These are phyloP conservation scores for Phalacrocorax pelagicus DNA, from an alignment of 2,113 vertebrate genomes.

Conservation along the genomic window DNA sequence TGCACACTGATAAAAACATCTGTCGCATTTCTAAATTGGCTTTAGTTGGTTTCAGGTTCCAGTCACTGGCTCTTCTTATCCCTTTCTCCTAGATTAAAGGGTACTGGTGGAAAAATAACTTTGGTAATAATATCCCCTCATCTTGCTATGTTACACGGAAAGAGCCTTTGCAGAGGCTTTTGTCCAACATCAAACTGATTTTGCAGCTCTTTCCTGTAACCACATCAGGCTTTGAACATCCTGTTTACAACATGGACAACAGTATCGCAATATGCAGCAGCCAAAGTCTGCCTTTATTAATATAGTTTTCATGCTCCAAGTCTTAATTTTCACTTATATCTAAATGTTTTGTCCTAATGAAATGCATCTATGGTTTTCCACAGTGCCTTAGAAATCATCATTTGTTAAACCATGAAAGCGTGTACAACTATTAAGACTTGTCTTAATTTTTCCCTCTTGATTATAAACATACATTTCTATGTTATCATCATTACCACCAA, in stretches of 20 bases:
- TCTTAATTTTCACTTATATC: background rate
- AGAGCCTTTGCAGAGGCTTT: background rate
- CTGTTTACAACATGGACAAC: background rate
- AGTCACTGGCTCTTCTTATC: background rate
- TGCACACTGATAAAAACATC: background rate
- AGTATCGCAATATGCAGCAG: background rate
- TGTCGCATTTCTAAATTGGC: background rate
- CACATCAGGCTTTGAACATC: background rate
- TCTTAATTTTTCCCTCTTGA: background rate
- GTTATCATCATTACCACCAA: background rate
- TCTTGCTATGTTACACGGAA: background rate
- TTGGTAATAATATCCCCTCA: background rate
- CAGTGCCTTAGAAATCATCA: background rate
- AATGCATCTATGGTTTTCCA: background rate
- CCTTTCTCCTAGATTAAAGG: background rate
- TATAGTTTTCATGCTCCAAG: background rate
- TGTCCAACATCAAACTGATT: background rate
- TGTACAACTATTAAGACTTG: background rate
- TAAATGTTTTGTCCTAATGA: background rate
- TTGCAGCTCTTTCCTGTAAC: background rate
- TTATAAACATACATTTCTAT: background rate
- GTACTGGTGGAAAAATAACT: background rate
- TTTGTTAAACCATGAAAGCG: background rate
- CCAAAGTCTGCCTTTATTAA: background rate
- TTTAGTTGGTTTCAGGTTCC: background rate